These are phyloP conservation scores for Actinopyga echinites DNA, from an alignment of 53 echinoderm and acorn worm species.

Conservation along the genomic window DNA sequence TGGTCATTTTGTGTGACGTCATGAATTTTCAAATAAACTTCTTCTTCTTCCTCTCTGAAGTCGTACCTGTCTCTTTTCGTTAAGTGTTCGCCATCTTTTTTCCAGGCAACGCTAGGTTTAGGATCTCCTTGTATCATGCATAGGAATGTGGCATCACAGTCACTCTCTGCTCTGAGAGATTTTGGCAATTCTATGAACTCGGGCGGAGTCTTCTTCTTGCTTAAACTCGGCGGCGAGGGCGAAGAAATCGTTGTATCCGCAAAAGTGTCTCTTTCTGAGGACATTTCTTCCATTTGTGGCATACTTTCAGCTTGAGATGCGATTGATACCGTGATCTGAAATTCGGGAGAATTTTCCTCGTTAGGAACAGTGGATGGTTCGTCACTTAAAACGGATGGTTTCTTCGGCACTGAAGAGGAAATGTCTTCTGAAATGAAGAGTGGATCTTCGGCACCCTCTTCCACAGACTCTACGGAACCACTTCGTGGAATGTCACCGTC, in stretches of 20 bases:
- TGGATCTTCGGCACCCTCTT: not conserved
- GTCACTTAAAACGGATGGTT: not conserved
- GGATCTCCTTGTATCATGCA: constrained; percentile 73
- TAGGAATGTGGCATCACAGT: constrained; percentile 60
- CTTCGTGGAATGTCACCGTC: not conserved
- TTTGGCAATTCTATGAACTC: constrained; percentile 77
- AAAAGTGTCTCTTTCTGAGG: not conserved
- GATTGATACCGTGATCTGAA: constrained; percentile 28
- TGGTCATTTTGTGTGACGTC: constrained; percentile 67
- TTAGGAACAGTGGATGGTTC: not conserved
- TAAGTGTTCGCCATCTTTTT: constrained; percentile 62
- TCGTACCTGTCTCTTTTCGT: constrained; percentile 57
- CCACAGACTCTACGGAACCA: not conserved
- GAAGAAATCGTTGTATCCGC: not conserved
- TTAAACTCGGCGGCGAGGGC: not conserved
- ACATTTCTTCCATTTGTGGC: not conserved
- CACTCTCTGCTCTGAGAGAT: constrained; percentile 61
- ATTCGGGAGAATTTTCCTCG: constrained; percentile 13
- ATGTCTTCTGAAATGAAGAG: constrained; percentile 12
- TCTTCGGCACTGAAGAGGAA: not conserved
- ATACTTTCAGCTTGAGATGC: not conserved
- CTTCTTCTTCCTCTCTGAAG: constrained; percentile 70
- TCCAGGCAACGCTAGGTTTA: constrained; percentile 79
- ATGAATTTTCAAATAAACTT: constrained; percentile 69
- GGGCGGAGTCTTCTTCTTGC: constrained; percentile 54